Conservation (phyloP, 2,113 vertebrate genomes). For the Opisthocomus hoazin region DNA sequence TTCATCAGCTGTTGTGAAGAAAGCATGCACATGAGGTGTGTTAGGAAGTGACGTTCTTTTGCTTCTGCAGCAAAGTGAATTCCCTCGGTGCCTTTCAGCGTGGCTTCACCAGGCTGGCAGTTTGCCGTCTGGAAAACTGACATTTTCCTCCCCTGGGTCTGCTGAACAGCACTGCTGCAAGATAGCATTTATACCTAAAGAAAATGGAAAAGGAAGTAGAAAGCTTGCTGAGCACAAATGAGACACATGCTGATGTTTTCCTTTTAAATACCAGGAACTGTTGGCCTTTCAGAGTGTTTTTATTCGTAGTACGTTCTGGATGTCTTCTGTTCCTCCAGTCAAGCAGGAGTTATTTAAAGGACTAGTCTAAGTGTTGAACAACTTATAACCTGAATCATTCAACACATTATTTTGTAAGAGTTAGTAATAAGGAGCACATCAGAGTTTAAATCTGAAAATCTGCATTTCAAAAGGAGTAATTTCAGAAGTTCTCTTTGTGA, state of each 20-base stretch:
- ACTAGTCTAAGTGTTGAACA: not conserved
- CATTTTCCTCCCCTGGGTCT: conserved; percentile 45
- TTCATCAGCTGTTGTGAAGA: not conserved
- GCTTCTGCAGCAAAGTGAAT: conserved; percentile 23
- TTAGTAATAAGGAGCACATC: not conserved
- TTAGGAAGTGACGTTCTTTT: conserved; percentile 15
- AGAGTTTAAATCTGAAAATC: not conserved
- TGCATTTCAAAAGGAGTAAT: not conserved
- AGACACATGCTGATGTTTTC: not conserved
- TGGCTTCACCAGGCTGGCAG: conserved; percentile 24
- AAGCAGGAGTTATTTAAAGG: not conserved
- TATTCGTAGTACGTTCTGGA: not conserved
- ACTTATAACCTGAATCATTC: not conserved
- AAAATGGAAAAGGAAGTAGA: conserved; percentile 31
- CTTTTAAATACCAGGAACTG: not conserved
- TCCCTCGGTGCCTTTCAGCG: conserved; percentile 1
- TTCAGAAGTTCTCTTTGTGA: not conserved
- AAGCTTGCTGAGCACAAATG: conserved; percentile 41
- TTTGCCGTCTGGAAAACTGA: conserved; percentile 53
- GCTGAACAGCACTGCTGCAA: not conserved
- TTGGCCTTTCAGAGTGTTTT: not conserved
- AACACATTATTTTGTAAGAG: not conserved
- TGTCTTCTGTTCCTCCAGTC: not conserved
- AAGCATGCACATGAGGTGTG: not conserved
- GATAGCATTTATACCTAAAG: not conserved